Base-by-base conservation (phyloP, 2,888 invertebrate genomes). In the Eristalis tenax region DNA sequence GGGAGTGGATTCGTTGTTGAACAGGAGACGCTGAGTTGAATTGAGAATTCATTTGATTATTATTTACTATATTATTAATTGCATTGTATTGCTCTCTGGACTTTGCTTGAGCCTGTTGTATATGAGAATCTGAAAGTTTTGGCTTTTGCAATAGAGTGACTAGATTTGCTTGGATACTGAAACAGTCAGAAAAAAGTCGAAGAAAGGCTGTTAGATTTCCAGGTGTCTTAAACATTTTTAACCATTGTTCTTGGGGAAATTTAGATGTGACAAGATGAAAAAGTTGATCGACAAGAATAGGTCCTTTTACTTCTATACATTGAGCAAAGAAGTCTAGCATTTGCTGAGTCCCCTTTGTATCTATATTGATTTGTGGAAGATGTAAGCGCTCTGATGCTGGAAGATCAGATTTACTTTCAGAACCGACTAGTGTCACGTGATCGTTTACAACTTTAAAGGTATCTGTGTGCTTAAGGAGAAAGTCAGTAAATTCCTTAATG, bases 401-500 rank as follows among this genome's bases (percentile, higher is more conserved):
- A 90, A 95, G 94, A 90, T 95, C 95, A 91, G 95, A 94, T 93
- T 95, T 95, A 71, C 94, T 94, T 90, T 95, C 95, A 91, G 95
- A 95, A 92, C 95, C 95, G 92, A 95, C 95, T 91, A 98, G 94
- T 92, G 97, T 94, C 57, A 98, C 98, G 90, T 96, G 96, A 92
- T 97, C 96, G 89, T 98, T 98, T 76, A 96, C 95, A 65, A 99
- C 96, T 82, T 96, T 95, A 93, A 98, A 99, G 79, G 96, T 95
- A 89, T 97, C 97, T 0, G 97, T 95, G 92, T 97, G 97, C 92
- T 96, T 96, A 86, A 95, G 91, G 18, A 99, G 94, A 93, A 99
- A 99, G 88, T 98, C 98, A 90, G 96, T 95, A 93, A 99, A 99
- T 93, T 99, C 98, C 93, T 97, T 97, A 91, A 98, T 97, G 92